Evolutionary conservation across 2,797 vertebrate species (phyloP).

Genomic region (Neoniphon sammara): DNA sequence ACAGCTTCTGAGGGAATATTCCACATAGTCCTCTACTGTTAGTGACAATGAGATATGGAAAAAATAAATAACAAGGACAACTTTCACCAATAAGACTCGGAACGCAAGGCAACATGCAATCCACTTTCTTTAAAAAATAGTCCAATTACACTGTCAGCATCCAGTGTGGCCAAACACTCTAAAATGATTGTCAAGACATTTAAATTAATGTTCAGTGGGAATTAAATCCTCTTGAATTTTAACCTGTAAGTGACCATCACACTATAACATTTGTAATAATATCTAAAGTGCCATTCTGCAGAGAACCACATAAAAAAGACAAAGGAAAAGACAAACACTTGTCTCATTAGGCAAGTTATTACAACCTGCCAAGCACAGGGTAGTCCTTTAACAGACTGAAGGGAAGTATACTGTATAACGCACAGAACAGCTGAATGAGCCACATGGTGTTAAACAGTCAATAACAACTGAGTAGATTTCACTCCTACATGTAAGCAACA

Average conservation of each 20-base stretch:
- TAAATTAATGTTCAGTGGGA: neutral
- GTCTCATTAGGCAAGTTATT: neutral
- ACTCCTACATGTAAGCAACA: neutral
- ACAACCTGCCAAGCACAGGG: neutral
- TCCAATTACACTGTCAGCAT: neutral
- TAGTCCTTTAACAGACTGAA: neutral
- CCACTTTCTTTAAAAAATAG: neutral
- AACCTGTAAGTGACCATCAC: neutral
- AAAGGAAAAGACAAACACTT: neutral
- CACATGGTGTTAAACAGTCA: neutral
- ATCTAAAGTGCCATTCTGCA: conserved; percentile 11
- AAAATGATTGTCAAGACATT: conserved; percentile 2
- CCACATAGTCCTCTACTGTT: conserved; percentile 23
- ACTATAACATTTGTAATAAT: neutral
- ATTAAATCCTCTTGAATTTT: neutral
- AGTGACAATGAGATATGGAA: conserved; percentile 26
- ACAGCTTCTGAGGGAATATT: conserved; percentile 25
- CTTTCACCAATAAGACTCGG: conserved; percentile 19
- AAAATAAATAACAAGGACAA: conserved; percentile 11
- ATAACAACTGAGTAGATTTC: neutral
- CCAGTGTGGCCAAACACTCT: neutral
- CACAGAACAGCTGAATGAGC: neutral
- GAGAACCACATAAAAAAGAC: neutral
- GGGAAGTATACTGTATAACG: neutral
- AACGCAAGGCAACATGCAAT: conserved; percentile 29